Evolutionary conservation across 2,113 vertebrate species (phyloP).

Genomic region (Haemorhous mexicanus): DNA sequence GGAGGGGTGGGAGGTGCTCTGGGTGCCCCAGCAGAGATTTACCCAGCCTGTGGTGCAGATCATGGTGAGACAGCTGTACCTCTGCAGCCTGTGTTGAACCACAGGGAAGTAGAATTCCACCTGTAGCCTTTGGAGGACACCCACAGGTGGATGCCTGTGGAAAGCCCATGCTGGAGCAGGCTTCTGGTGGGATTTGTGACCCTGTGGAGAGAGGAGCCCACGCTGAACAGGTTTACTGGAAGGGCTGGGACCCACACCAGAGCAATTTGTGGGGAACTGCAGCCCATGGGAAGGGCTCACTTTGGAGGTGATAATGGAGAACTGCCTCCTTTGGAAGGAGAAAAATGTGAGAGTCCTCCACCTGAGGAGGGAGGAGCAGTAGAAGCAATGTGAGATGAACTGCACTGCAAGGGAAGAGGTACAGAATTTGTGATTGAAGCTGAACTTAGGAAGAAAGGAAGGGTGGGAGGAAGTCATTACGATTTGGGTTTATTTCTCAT

Average conservation of each 20-base stretch:
- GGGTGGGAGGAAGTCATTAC: neutral
- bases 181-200: neutral
- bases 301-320: neutral
- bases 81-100: neutral
- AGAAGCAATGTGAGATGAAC: neutral
- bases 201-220: neutral
- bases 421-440: neutral
- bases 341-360: neutral
- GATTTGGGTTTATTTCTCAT: neutral
- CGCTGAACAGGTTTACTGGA: neutral
- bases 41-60: neutral
- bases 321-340: neutral
- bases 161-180: neutral
- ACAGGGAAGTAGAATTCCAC: neutral
- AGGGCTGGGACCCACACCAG: neutral
- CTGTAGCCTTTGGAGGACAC: neutral
- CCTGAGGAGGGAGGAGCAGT: rapidly evolving
- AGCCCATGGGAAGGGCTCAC: neutral
- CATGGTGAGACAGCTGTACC: neutral
- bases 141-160: neutral
- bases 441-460: neutral
- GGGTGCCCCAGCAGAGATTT: neutral
- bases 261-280: neutral
- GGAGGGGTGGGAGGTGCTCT: neutral
- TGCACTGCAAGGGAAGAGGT: neutral